phyloP scores from a whole-genome alignment of 2,888 invertebrate species.

The Cryptocephalus primarius region DNA sequence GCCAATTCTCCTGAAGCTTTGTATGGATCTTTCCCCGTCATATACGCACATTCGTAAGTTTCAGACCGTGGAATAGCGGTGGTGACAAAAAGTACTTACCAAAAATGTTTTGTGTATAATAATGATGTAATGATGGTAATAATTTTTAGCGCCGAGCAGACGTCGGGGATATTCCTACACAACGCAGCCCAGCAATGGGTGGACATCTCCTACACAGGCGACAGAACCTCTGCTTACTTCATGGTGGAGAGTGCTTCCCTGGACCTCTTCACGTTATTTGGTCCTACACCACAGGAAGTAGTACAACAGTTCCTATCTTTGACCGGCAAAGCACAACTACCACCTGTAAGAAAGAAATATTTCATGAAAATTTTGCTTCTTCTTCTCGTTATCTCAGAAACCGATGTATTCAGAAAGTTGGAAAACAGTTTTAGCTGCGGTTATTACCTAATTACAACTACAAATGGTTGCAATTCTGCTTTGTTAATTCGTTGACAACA shows the following conservation, averaged over 20 bases:
- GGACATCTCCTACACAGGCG: slow-evolving; percentile 48
- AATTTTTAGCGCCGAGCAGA: slow-evolving; percentile 1
- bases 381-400: too few species aligned
- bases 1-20: slow-evolving; percentile 69
- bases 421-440: too few species aligned
- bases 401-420: too few species aligned
- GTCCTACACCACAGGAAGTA: slow-evolving; percentile 71
- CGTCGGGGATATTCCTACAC: slow-evolving; percentile 40
- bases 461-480: too few species aligned
- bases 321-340: slow-evolving; percentile 80
- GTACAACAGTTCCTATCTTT: slow-evolving; percentile 75
- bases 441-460: too few species aligned
- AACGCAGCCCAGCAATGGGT: slow-evolving; percentile 97
- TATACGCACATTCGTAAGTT: slow-evolving; percentile 76
- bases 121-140: too few species aligned
- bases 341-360: slow-evolving; percentile 34
- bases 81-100: too few species aligned
- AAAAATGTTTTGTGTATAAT: too few species aligned
- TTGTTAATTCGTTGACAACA: too few species aligned
- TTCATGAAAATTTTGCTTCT: too few species aligned
- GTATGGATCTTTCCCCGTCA: slow-evolving; percentile 61
- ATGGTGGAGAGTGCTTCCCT: slow-evolving; percentile 90
- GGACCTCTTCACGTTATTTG: slow-evolving; percentile 82
- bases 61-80: slow-evolving; percentile 3
- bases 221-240: slow-evolving; percentile 58